Conservation (phyloP, 2,888 invertebrate species). For the Sesamia inferens region DNA sequence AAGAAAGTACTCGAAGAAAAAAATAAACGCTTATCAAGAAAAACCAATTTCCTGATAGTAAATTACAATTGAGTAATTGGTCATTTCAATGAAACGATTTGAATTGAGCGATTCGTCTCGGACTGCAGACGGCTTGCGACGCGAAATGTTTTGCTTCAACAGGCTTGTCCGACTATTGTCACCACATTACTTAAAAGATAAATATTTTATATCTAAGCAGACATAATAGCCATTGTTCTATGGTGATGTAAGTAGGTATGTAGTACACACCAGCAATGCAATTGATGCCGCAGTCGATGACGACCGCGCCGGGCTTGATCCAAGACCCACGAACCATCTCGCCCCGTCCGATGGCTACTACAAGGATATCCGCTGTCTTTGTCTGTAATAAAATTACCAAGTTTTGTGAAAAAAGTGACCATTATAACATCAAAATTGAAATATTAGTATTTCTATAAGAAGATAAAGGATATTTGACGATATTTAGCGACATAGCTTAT, state of each 20-base stretch:
- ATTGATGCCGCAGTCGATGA: conserved; percentile 99
- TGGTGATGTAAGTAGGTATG: neutral
- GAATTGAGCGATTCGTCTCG: conserved; percentile 17
- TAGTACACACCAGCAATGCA: conserved; percentile 93
- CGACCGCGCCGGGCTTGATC: conserved; percentile 99
- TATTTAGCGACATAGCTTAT: neutral
- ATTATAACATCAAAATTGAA: neutral
- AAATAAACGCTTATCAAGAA: conserved; percentile 39
- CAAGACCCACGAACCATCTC: conserved; percentile 98
- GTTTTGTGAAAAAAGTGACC: neutral
- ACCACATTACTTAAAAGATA: conserved; percentile 37
- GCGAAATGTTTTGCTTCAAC: conserved; percentile 54
- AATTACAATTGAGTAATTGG: conserved; percentile 26
- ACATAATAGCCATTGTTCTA: conserved; percentile 52
- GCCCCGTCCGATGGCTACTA: conserved; percentile 98
- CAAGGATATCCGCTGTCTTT: conserved; percentile 96
- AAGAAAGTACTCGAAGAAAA: conserved; percentile 5
- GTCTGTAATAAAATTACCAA: conserved; percentile 81
- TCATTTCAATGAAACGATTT: conserved; percentile 35
- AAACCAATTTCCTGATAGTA: conserved; percentile 31
- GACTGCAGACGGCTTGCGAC: conserved; percentile 30
- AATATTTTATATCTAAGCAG: conserved; percentile 55
- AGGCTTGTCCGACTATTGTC: conserved; percentile 70
- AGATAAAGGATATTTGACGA: neutral
- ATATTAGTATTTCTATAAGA: neutral